Percentiles rank a stretch among this genome's conserved stretches.
Evolutionary conservation across 2,888 invertebrate species (phyloP).

Genomic region (Drosophila kuntzei): DNA sequence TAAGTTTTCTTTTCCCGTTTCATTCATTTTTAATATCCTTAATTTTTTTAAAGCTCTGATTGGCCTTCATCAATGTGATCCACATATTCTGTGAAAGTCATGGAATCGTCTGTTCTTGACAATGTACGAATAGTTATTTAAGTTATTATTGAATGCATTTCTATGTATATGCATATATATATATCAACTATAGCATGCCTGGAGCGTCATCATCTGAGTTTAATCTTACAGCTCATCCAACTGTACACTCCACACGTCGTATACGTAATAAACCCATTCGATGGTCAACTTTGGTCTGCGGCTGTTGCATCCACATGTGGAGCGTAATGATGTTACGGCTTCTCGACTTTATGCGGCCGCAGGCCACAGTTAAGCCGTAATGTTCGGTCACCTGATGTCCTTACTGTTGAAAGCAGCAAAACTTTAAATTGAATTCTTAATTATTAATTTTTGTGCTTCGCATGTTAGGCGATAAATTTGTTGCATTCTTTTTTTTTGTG

Average conservation of each 20-base stretch:
- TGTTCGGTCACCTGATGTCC: neutral
- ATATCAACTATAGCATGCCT: neutral
- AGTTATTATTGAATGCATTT: neutral
- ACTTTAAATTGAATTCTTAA: slow-evolving; percentile 53
- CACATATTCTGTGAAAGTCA: neutral
- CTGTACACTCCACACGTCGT: neutral
- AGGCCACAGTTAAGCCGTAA: neutral
- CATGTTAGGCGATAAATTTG: slow-evolving; percentile 36
- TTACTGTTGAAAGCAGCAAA: slow-evolving; percentile 31
- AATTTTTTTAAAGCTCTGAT: too few species aligned
- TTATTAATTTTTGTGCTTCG: slow-evolving; percentile 29
- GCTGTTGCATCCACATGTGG: slow-evolving; percentile 7
- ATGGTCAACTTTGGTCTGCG: neutral
- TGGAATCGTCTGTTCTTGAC: neutral
- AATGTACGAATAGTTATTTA: neutral
- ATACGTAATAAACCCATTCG: slow-evolving; percentile 3
- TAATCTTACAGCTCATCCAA: neutral
- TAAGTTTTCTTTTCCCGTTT: too few species aligned
- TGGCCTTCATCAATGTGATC: too few species aligned
- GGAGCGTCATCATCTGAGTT: neutral
- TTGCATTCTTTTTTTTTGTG: slow-evolving; percentile 1
- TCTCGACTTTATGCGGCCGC: slow-evolving; percentile 15
- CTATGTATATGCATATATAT: neutral
- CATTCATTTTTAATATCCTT: neutral
- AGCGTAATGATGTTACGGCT: slow-evolving; percentile 55